Percentiles rank a stretch among this genome's conserved stretches.
phyloP scores from a whole-genome alignment of 1,140 invertebrate species.

The Stegodyphus mimosarum region DNA sequence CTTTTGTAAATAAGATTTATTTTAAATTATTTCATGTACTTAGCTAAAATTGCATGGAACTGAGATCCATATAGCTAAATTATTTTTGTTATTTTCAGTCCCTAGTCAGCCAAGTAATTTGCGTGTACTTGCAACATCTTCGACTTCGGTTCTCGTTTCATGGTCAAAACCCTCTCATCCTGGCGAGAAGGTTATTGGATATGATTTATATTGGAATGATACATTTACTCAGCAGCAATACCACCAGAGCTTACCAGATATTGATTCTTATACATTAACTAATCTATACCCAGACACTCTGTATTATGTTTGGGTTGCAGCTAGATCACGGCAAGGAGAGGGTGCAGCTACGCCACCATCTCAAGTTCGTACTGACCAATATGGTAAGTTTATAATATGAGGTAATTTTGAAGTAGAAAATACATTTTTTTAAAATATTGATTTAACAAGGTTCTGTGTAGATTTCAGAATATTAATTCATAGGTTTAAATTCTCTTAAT shows the following conservation, averaged over 20 bases:
- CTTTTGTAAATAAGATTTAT: no score
- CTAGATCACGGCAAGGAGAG: slow-evolving; percentile 89
- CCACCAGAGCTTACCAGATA: slow-evolving; percentile 79
- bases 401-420: background rate
- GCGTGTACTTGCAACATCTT: slow-evolving; percentile 76
- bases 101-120: slow-evolving; percentile 94
- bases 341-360: slow-evolving; percentile 93
- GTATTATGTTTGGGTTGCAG: slow-evolving; percentile 96
- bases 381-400: slow-evolving; percentile 80
- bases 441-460: background rate
- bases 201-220: slow-evolving; percentile 97
- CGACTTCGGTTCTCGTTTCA: slow-evolving; percentile 82
- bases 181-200: slow-evolving; percentile 91
- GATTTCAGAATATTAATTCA: no score
- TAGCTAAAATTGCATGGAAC: no score
- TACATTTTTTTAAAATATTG: slow-evolving; percentile 12
- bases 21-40: no score
- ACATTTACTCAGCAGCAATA: slow-evolving; percentile 83
- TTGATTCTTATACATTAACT: slow-evolving; percentile 84
- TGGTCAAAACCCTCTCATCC: slow-evolving; percentile 92
- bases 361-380: slow-evolving; percentile 93
- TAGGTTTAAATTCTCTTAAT: background rate
- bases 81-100: slow-evolving; percentile 70
- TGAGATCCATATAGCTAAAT: no score
- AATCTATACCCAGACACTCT: slow-evolving; percentile 93